phyloP scores from a whole-genome alignment of 2,797 vertebrate genomes.

The Manis pentadactyla region DNA sequence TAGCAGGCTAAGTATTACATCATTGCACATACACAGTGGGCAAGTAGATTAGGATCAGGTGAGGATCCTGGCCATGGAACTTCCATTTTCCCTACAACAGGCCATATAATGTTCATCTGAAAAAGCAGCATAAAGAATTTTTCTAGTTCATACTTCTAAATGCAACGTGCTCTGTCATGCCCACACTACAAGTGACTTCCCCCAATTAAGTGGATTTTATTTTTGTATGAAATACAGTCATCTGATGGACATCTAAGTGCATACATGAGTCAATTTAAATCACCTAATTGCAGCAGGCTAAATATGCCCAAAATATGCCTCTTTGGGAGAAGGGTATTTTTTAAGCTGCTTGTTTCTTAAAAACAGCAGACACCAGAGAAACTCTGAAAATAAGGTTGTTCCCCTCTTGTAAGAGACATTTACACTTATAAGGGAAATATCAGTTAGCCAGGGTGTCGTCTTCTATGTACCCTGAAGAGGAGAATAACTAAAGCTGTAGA shows the following conservation, averaged over 20 bases:
- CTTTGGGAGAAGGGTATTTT: background rate
- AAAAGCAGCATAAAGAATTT: background rate
- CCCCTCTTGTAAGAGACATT: background rate
- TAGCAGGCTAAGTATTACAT: too few species aligned
- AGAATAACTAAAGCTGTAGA: background rate
- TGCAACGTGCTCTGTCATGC: background rate
- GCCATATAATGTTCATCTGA: background rate
- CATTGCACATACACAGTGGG: too few species aligned
- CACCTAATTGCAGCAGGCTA: background rate
- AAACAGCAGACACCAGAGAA: background rate
- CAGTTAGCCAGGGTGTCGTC: background rate
- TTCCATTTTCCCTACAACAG: too few species aligned
- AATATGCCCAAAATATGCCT: background rate
- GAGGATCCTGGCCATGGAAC: too few species aligned
- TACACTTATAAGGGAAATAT: background rate
- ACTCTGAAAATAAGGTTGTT: background rate
- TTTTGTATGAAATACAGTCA: background rate
- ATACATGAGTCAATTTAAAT: background rate
- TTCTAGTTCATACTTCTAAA: background rate
- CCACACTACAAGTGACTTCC: fast-evolving
- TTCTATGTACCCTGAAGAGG: background rate
- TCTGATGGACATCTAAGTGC: background rate
- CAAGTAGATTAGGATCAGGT: too few species aligned
- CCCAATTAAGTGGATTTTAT: background rate
- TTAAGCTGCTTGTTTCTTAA: background rate